Evolutionary conservation across 2,797 vertebrate genomes (phyloP), one percentile per base, ranked within the genome.

Genomic region (Channallabes apus): DNA sequence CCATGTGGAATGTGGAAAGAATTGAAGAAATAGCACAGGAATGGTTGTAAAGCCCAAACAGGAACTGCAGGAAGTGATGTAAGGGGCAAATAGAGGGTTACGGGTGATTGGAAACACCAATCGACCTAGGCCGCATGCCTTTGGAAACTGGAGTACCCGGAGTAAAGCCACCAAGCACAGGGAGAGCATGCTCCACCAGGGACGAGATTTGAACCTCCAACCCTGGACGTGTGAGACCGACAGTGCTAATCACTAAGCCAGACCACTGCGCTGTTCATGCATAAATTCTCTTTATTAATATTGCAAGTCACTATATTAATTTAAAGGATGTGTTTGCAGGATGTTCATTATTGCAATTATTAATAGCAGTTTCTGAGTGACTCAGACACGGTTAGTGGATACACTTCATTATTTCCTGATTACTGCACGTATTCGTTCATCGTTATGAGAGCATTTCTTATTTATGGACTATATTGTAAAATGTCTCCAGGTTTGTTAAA

Each of bases 221-320:
- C 1, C 7, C 41, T 46, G 41, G 41, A 46, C 1, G 41, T 46
- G 41, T 46, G 41, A 46, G 41, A 8, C 41, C 41, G 41, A 46
- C 41, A 46, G 41, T 46, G 41, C 41, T 46, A 46, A 46, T 46
- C 41, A 46, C 41, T 46, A 46, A 46, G 8, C 41, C 41, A 46
- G 41, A 9, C 41, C 41, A 2, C 41, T 46, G 41, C 9, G 41
- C 41, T 46, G 41, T 46, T 46, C 41, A 24, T 64, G 15, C 41
- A 80, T 64, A 80, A 64, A 41, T 64, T 3, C 62, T 78, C 54
- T 6, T 78, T 35, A 59, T 76, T 76, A 56, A 76, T 76, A 76
- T 15, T 76, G 51, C 27, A 20, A 77, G 51, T 77, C n/a, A 32
- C 6, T 58, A 17, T 4, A 29, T 32, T 75, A 54, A 58, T 18